Evolutionary conservation across 2,113 vertebrate genomes (phyloP), one percentile per base, ranked within the genome.

Genomic region (Balaeniceps rex): DNA sequence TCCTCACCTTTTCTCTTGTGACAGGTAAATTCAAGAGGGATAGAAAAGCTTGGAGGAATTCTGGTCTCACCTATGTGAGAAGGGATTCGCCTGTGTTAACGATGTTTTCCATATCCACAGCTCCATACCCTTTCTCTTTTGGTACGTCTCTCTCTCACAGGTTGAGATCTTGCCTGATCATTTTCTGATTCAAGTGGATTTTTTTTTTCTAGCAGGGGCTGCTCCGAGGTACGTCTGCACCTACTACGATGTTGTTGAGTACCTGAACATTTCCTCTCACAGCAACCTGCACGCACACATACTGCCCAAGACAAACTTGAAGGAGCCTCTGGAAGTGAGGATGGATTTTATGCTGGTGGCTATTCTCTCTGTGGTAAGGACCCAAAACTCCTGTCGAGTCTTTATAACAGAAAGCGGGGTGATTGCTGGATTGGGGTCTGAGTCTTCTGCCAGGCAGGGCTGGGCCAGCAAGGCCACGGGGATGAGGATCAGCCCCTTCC

Each of bases 361-460:
- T 7, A 98, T 98, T 88, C 92, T 98, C 38, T 87, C 97, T 6
- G 97, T 98, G 98, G 97, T 98, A 95, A 97, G 95, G 31, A 80
- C 26, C 10, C 46, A 51, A 77, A 75, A 7, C 31, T 24, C 31
- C 31, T 18, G 23, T 5, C 3, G 1, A 85, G 33, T 25, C 10
- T 49, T 70, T 44, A 2, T 12, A 47, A 36, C 5, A 66, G 76
- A 34, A 64, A 91, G 24, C 18, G 1, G 51, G 10, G 65, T 0
- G 3, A 12, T 10, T 21, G 16, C 14, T 49, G 18, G 64, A 2
- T 2, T 19, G 31, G 46, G 44, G 26, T 25, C 71, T 36, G 38
- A 58, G 38, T 26, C 36, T 83, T 55, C 51, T 55, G 23, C 33
- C 57, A 38, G 76, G 49, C 42, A 57, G 65, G 47, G 58, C 63